Percentiles rank a stretch among this genome's conserved stretches.
Evolutionary conservation across 1,140 invertebrate species (phyloP).

Genomic region (Lepidotrigona ventralis): DNA sequence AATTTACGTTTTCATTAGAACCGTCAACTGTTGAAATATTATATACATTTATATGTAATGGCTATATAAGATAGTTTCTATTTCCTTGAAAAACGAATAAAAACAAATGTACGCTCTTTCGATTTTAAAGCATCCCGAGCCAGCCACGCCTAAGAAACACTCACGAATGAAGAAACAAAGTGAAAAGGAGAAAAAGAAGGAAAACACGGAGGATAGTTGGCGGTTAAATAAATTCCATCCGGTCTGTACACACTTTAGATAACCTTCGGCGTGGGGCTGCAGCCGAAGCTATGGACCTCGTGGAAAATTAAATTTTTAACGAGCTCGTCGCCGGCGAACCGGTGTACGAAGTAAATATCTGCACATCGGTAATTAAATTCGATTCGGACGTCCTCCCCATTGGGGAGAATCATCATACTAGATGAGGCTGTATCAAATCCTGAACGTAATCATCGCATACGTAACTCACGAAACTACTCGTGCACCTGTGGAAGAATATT

Average conservation of each 20-base stretch:
- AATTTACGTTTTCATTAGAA: no score
- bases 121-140: no score
- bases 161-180: background rate
- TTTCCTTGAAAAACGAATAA: no score
- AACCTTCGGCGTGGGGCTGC: constrained; percentile 34
- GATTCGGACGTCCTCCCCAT: constrained; percentile 57
- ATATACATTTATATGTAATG: no score
- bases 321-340: constrained; percentile 61
- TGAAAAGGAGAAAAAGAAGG: background rate
- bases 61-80: no score
- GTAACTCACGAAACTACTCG: background rate
- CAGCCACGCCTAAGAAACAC: no score
- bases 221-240: constrained; percentile 42
- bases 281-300: background rate
- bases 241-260: constrained; percentile 46
- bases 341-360: constrained; percentile 71
- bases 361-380: constrained; percentile 75
- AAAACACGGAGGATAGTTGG: constrained; percentile 25
- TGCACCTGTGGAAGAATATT: no score
- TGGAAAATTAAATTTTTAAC: constrained; percentile 72
- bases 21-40: no score
- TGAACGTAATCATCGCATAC: constrained; percentile 13
- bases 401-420: background rate
- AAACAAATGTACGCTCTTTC: no score
- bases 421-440: background rate